Evolutionary conservation across 2,888 invertebrate genomes (phyloP).

Genomic region (Dendrolimus pini): DNA sequence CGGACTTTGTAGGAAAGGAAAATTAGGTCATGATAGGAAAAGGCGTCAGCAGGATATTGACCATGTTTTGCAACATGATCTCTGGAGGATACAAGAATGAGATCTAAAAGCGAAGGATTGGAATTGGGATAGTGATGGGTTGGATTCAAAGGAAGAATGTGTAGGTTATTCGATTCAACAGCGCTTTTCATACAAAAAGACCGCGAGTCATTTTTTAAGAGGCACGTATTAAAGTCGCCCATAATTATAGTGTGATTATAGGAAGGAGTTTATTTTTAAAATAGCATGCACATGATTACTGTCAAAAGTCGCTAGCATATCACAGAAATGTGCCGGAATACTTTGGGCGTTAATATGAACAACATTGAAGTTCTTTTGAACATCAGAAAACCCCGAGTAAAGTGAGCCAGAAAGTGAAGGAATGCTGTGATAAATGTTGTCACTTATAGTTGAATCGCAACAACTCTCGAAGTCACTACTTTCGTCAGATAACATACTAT

Average conservation of each 20-base stretch:
- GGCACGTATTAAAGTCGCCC: conserved; percentile 8
- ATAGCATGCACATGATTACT: too few species aligned
- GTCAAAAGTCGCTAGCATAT: too few species aligned
- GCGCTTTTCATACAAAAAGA: background rate
- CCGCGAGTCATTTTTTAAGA: conserved; percentile 4
- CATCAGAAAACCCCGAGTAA: too few species aligned
- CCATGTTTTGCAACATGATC: conserved; percentile 6
- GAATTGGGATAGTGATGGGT: conserved; percentile 5
- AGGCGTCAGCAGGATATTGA: conserved; percentile 3
- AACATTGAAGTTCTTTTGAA: too few species aligned
- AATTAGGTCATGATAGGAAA: conserved; percentile 1
- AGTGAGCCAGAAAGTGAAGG: too few species aligned
- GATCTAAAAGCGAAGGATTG: conserved; percentile 4
- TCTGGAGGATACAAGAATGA: conserved; percentile 3
- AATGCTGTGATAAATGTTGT: too few species aligned
- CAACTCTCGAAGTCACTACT: too few species aligned
- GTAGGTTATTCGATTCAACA: conserved; percentile 1
- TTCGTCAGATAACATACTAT: too few species aligned
- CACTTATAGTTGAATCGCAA: too few species aligned
- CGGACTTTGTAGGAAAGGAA: background rate
- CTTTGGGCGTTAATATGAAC: too few species aligned
- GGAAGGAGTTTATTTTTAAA: conserved; percentile 1
- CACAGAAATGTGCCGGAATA: too few species aligned
- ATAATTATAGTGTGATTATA: conserved; percentile 6
- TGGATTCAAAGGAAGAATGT: conserved; percentile 4